These are phyloP conservation scores for Cecidostiba fungosa DNA, from an alignment of 2,888 invertebrate species.

Conservation along the genomic window DNA sequence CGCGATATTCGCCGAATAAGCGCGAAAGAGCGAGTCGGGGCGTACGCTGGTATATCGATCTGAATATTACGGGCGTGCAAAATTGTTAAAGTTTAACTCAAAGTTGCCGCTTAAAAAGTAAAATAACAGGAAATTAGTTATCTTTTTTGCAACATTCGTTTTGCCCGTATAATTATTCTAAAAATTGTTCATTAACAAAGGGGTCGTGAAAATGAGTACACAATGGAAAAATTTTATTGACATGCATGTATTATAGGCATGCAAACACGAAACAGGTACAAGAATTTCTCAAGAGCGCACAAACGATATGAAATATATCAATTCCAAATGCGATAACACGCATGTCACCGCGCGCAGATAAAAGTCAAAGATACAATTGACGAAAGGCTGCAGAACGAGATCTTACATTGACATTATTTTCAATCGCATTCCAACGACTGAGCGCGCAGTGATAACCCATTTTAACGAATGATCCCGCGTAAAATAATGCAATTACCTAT, in stretches of 20 bases:
- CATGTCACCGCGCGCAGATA: neutral
- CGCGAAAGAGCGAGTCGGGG: neutral
- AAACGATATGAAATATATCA: neutral
- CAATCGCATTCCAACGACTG: neutral
- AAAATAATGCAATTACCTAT: neutral
- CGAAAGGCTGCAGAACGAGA: neutral
- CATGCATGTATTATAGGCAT: neutral
- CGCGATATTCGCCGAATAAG: neutral
- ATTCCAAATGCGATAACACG: neutral
- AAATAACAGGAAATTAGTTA: neutral
- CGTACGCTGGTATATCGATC: constrained; percentile 26
- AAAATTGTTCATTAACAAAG: neutral
- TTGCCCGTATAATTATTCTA: neutral
- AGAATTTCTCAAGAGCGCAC: neutral
- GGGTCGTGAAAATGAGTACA: neutral
- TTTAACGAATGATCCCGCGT: neutral
- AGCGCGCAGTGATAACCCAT: neutral
- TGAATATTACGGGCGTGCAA: constrained; percentile 10
- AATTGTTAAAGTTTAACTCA: neutral
- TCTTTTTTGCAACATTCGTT: neutral
- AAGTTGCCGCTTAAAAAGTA: no score
- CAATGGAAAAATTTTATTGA: neutral
- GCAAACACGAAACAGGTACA: neutral
- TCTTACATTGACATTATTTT: neutral
- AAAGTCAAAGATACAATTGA: neutral